phyloP scores from a whole-genome alignment of 2,113 vertebrate genomes.

The Datnioides undecimradiatus region DNA sequence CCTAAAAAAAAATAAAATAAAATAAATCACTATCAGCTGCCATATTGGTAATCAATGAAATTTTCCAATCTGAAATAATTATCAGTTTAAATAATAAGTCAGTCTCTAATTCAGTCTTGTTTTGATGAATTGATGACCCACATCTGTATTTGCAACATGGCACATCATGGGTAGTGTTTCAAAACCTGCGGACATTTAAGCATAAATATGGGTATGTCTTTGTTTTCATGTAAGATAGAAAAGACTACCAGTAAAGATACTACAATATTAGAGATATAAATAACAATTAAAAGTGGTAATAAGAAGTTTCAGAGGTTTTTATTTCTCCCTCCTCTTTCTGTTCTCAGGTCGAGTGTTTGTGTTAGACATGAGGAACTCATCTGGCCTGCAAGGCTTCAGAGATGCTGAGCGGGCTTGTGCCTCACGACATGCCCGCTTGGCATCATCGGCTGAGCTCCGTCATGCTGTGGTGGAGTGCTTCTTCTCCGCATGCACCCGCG shows the following conservation, averaged over 20 bases:
- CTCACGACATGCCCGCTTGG: slow-evolving; percentile 86
- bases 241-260: not conserved
- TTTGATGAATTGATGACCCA: not conserved
- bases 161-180: not conserved
- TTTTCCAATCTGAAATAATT: too few species aligned
- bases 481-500: slow-evolving; percentile 86
- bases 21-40: too few species aligned
- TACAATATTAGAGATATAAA: not conserved
- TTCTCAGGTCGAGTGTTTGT: slow-evolving; percentile 90
- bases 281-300: not conserved
- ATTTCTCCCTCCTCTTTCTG: not conserved
- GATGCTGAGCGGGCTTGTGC: slow-evolving; percentile 86
- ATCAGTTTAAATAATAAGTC: too few species aligned
- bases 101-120: too few species aligned
- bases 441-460: slow-evolving; percentile 87
- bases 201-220: not conserved
- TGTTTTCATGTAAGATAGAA: not conserved
- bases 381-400: slow-evolving; percentile 80
- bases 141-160: not conserved
- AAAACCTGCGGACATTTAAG: not conserved
- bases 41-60: too few species aligned
- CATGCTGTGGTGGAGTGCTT: slow-evolving; percentile 89
- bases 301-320: not conserved
- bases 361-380: slow-evolving; percentile 85
- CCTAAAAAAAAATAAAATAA: too few species aligned